These are phyloP conservation scores for Zeus faber DNA, from an alignment of 2,113 vertebrate species.

Conservation along the genomic window DNA sequence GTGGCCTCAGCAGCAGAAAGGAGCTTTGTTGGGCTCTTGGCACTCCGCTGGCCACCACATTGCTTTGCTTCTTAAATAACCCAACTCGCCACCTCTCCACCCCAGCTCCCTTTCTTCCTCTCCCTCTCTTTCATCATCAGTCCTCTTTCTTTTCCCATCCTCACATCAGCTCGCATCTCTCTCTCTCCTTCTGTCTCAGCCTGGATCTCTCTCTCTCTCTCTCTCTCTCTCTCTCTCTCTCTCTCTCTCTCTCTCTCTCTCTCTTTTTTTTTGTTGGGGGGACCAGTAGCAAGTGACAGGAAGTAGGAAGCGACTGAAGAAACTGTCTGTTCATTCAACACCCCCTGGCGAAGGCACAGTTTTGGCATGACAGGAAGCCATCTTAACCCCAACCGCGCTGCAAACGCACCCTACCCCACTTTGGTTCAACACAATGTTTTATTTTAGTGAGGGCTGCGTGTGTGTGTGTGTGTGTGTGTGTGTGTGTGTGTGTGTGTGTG, in stretches of 20 bases:
- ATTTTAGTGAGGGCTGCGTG: slow-evolving; percentile 3
- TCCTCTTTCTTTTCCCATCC: neutral
- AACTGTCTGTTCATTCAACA: slow-evolving; percentile 57
- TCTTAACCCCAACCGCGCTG: too few species aligned
- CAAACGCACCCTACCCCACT: too few species aligned
- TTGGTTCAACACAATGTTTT: too few species aligned
- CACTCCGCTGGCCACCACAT: slow-evolving; percentile 28
- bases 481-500: slow-evolving; percentile 10
- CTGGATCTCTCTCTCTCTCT: slow-evolving; percentile 20
- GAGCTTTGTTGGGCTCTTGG: slow-evolving; percentile 38
- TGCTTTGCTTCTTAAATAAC: slow-evolving; percentile 36
- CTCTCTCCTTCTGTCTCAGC: neutral
- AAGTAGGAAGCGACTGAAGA: slow-evolving; percentile 70
- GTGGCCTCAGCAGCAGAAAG: slow-evolving; percentile 21
- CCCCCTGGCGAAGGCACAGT: slow-evolving; percentile 51
- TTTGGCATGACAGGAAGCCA: slow-evolving; percentile 34
- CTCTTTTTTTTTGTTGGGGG: slow-evolving; percentile 31
- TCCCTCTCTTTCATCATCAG: neutral
- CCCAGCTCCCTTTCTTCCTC: slow-evolving; percentile 10
- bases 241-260: neutral
- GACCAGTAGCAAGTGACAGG: slow-evolving; percentile 39
- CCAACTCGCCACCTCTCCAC: slow-evolving; percentile 30
- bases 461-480: slow-evolving; percentile 7
- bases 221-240: neutral
- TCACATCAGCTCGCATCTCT: neutral